Base-by-base conservation (phyloP, 2,113 vertebrate genomes). In the Setophaga petechia region DNA sequence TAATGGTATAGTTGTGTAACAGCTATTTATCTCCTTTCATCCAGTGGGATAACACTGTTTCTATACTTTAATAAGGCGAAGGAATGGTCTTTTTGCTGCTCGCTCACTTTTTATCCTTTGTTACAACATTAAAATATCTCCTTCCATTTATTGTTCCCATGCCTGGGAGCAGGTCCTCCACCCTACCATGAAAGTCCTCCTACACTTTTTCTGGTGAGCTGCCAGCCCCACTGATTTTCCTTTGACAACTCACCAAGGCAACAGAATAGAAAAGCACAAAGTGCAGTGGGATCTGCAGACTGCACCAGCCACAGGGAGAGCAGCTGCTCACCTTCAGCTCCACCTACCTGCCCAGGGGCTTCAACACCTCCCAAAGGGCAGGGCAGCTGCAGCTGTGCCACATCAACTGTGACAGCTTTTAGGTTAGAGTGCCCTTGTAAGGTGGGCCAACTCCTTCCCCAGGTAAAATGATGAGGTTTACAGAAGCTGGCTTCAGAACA, bases 271-370 rank as follows among this genome's bases (percentile, higher is more conserved):
- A 57, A 25, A 73, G 30, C 66, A 39, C 5, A 0, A 37, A 44
- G 22, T 20, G 9, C 43, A 83, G 58, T 0, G 0, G 17, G 35
- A 25, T n/a, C 9, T 30, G 41, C 66, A 46, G 51, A 0, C 37
- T 46, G 46, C 68, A 25, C 24, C 69, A 55, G 39, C 0, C 2
- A 5, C 41, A 46, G 55, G 19, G 12, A 69, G n/a, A 73, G n/a
- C 39, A 52, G 39, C 43, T 7, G 1, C 67, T 78, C 17, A 0
- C 1, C 0, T 41, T 68, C 1, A 41, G 58, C 44, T 72, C 67
- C 1, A 0, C 8, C 20, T 41, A 1, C 35, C 69, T 61, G 44
- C 23, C 37, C 20, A 23, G 31, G 47, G 18, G 35, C 49, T 55
- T 28, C 3, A 4, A 5, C 43, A 52, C 24, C n/a, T 68, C 74